phyloP scores from a whole-genome alignment of 2,888 invertebrate species.

The Abscondita cerata region DNA sequence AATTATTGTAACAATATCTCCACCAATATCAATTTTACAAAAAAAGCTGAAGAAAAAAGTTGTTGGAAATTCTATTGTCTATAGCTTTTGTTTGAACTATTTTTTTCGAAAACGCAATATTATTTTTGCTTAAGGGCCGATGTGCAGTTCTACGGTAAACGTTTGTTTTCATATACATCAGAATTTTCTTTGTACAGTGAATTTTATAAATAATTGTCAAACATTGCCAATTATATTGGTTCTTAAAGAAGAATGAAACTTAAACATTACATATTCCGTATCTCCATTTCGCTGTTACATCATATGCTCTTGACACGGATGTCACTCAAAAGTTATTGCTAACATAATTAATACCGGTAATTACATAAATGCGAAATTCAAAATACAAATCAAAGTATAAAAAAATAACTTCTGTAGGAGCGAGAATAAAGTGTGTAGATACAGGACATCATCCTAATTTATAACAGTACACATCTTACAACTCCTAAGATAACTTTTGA shows the following conservation, averaged over 20 bases:
- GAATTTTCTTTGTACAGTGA: too few species aligned
- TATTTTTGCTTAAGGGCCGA: too few species aligned
- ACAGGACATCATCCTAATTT: background rate
- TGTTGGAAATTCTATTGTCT: too few species aligned
- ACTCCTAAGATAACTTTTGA: slow-evolving; percentile 1
- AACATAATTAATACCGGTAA: background rate
- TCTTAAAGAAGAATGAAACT: background rate
- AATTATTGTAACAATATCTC: too few species aligned
- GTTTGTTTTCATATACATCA: too few species aligned
- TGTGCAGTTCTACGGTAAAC: too few species aligned
- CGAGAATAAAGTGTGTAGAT: background rate
- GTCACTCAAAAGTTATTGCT: background rate
- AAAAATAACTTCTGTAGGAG: background rate
- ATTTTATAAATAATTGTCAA: too few species aligned
- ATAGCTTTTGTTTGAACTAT: too few species aligned
- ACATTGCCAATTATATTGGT: too few species aligned
- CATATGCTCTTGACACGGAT: background rate
- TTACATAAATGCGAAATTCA: background rate
- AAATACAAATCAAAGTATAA: background rate
- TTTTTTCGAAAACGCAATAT: too few species aligned
- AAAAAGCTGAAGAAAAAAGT: too few species aligned
- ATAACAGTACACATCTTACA: background rate
- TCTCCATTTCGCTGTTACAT: background rate
- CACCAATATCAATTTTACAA: too few species aligned
- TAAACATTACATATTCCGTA: background rate